Evolutionary conservation across 2,797 vertebrate genomes (phyloP).

Genomic region (Leptodactylus fallax): DNA sequence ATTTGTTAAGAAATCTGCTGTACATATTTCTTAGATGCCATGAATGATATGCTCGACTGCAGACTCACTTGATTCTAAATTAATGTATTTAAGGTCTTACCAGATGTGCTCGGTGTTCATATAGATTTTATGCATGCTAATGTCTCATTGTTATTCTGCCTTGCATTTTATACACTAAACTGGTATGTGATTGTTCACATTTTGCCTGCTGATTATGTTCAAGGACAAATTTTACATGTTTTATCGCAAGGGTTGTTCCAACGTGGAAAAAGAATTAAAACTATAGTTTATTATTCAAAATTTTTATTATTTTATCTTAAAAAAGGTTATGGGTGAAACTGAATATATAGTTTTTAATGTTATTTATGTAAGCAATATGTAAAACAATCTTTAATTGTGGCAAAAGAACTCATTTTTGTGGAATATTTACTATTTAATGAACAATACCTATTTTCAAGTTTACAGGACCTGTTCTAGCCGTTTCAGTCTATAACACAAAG

Average conservation of each 20-base stretch:
- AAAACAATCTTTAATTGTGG: no score
- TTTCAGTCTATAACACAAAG: no score
- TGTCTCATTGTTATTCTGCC: slow-evolving; percentile 70
- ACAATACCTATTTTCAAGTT: no score
- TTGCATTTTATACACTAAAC: slow-evolving; percentile 71
- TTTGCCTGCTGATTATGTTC: slow-evolving; percentile 63
- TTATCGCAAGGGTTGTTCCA: slow-evolving; percentile 6
- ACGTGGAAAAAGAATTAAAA: background rate
- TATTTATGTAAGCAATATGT: no score
- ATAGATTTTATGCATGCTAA: slow-evolving; percentile 70
- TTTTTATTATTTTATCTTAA: background rate
- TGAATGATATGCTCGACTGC: slow-evolving; percentile 67
- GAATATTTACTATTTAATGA: no score
- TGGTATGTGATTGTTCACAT: slow-evolving; percentile 69
- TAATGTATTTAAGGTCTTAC: slow-evolving; percentile 68
- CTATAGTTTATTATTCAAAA: background rate
- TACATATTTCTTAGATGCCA: slow-evolving; percentile 49
- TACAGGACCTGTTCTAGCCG: no score
- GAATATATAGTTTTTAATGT: background rate
- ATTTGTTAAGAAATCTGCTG: slow-evolving; percentile 49
- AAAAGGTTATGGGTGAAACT: background rate
- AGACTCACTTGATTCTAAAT: slow-evolving; percentile 71
- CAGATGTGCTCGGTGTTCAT: slow-evolving; percentile 71
- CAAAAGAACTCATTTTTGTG: no score
- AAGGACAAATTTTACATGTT: slow-evolving; percentile 64